Percentiles rank a stretch among this genome's conserved stretches.
These are phyloP conservation scores for Semnornis frantzii DNA, from an alignment of 2,113 vertebrate genomes.

Conservation along the genomic window DNA sequence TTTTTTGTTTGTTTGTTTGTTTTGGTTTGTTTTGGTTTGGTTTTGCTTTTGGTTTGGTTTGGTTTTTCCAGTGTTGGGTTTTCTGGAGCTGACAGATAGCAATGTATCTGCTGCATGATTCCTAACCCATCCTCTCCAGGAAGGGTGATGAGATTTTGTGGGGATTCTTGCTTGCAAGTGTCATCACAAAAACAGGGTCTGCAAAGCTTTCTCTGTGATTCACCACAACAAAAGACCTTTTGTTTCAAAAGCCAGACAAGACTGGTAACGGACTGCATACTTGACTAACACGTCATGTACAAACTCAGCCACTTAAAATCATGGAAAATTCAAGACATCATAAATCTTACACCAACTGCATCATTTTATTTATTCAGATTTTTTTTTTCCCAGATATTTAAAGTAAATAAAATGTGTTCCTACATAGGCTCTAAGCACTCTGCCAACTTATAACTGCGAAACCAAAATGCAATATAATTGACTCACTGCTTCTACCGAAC, in stretches of 20 bases:
- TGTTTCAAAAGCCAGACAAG: conserved; percentile 64
- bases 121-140: neutral
- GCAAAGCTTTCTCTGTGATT: conserved; percentile 47
- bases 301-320: conserved; percentile 54
- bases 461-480: conserved; percentile 32
- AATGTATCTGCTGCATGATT: neutral
- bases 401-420: conserved; percentile 54
- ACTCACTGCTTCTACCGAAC: conserved; percentile 39
- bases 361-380: conserved; percentile 54
- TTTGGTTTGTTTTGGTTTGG: neutral
- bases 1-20: too few relatives aligned
- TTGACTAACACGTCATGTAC: conserved; percentile 57
- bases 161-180: conserved; percentile 32
- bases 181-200: conserved; percentile 58
- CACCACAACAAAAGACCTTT: conserved; percentile 67
- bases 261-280: conserved; percentile 54
- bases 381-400: conserved; percentile 32
- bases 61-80: neutral
- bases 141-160: neutral
- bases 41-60: too few relatives aligned
- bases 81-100: neutral
- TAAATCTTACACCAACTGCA: conserved; percentile 66
- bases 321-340: conserved; percentile 56
- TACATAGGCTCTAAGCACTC: conserved; percentile 17
- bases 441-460: conserved; percentile 39